Percentiles rank a stretch among this genome's conserved stretches.
Conservation (phyloP, 2,888 invertebrate genomes). For the Melinaea marsaeus region DNA sequence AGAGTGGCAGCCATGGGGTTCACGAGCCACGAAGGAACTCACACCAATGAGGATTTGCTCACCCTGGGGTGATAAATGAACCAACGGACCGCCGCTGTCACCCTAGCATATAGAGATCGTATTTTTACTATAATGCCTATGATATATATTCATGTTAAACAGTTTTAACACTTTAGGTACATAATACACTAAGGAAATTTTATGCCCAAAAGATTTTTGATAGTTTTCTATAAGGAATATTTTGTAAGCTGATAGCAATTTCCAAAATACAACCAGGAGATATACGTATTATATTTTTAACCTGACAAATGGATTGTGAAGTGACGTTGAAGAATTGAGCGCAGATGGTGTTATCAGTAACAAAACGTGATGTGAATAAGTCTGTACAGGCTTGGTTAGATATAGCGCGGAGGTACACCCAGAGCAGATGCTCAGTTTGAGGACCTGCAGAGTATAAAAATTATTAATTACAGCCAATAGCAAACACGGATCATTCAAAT, state of each 20-base stretch:
- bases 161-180: not conserved
- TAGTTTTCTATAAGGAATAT: not conserved
- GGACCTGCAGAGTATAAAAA: constrained; percentile 38
- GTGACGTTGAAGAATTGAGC: constrained; percentile 63
- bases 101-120: constrained; percentile 43
- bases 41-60: constrained; percentile 54
- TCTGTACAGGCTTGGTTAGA: constrained; percentile 46
- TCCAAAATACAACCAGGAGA: not conserved
- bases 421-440: constrained; percentile 48
- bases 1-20: constrained; percentile 61
- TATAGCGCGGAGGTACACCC: constrained; percentile 59
- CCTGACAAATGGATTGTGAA: constrained; percentile 67
- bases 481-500: not conserved
- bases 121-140: not conserved
- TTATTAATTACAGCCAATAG: not conserved
- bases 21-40: constrained; percentile 64
- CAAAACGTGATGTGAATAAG: constrained; percentile 43
- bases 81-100: constrained; percentile 70
- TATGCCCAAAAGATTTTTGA: not conserved
- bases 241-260: not conserved
- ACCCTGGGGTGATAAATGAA: constrained; percentile 45
- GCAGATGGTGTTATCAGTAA: constrained; percentile 55
- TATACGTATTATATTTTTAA: not conserved
- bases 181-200: not conserved
- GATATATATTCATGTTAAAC: not conserved